Conservation (phyloP, 2,797 vertebrate genomes). For the Mus spretus region DNA sequence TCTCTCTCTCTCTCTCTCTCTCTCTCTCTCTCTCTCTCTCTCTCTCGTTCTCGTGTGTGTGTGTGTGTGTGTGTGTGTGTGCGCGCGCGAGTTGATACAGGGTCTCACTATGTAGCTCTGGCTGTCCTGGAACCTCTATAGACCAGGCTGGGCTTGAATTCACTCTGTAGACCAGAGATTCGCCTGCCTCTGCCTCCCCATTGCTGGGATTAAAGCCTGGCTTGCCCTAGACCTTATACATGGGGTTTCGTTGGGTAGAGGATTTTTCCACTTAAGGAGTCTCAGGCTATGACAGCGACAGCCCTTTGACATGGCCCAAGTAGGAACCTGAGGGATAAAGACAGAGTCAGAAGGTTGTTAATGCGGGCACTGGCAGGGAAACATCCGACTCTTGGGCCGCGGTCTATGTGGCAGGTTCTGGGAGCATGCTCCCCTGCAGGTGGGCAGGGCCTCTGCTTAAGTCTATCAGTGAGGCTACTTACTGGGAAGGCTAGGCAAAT, state of each 20-base stretch:
- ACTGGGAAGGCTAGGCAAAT: background rate
- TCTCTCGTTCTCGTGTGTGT: background rate
- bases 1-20: too few relatives aligned
- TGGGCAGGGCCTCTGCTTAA: background rate
- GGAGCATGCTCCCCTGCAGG: background rate
- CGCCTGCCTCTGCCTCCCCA: background rate
- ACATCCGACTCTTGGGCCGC: fast-evolving
- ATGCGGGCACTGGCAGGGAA: background rate
- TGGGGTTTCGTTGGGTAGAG: background rate
- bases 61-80: background rate
- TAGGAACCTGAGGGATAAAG: background rate
- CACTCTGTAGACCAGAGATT: background rate
- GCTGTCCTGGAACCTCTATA: background rate
- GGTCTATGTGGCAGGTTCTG: background rate
- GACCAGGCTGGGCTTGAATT: background rate
- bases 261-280: background rate
- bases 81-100: background rate
- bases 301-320: background rate
- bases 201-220: background rate
- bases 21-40: too few relatives aligned
- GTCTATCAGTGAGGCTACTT: background rate
- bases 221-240: too few relatives aligned
- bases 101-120: background rate
- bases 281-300: background rate
- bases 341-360: background rate